Evolutionary conservation across 2,113 vertebrate genomes (phyloP).

Genomic region (Oplegnathus fasciatus): DNA sequence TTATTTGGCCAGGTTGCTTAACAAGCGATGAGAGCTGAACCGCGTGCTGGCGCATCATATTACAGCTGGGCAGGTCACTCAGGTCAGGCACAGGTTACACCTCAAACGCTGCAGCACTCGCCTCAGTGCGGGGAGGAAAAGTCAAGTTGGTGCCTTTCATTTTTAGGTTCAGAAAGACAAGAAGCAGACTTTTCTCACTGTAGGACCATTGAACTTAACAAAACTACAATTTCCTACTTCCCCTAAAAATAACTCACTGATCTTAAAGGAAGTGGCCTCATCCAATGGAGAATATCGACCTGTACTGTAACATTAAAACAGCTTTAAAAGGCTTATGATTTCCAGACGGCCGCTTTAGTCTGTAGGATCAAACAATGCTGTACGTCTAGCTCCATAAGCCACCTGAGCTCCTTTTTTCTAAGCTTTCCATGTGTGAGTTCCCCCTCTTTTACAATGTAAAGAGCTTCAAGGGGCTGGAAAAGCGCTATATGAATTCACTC

Average conservation of each 20-base stretch:
- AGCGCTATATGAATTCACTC: conserved; percentile 64
- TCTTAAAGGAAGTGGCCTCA: background rate
- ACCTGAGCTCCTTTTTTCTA: conserved; percentile 53
- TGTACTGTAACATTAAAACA: conserved; percentile 33
- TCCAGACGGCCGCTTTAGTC: conserved; percentile 59
- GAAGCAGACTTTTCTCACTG: background rate
- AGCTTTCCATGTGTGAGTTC: conserved; percentile 69
- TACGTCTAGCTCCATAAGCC: conserved; percentile 34
- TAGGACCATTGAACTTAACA: background rate
- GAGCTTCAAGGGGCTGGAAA: conserved; percentile 65
- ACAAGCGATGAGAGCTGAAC: conserved; percentile 53
- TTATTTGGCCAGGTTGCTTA: conserved; percentile 58
- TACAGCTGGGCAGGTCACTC: conserved; percentile 55
- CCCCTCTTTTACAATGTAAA: conserved; percentile 54
- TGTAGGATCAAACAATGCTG: conserved; percentile 64
- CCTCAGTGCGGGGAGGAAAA: background rate
- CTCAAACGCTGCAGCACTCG: background rate
- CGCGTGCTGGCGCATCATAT: conserved; percentile 52
- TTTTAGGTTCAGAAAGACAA: conserved; percentile 8
- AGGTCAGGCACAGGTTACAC: conserved; percentile 56
- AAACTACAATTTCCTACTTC: conserved; percentile 47
- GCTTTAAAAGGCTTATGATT: conserved; percentile 53
- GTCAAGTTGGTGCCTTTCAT: conserved; percentile 3
- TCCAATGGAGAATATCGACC: conserved; percentile 22
- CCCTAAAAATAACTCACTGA: background rate